Conservation (phyloP, 2,797 vertebrate species). For the Decapterus maruadsi region DNA sequence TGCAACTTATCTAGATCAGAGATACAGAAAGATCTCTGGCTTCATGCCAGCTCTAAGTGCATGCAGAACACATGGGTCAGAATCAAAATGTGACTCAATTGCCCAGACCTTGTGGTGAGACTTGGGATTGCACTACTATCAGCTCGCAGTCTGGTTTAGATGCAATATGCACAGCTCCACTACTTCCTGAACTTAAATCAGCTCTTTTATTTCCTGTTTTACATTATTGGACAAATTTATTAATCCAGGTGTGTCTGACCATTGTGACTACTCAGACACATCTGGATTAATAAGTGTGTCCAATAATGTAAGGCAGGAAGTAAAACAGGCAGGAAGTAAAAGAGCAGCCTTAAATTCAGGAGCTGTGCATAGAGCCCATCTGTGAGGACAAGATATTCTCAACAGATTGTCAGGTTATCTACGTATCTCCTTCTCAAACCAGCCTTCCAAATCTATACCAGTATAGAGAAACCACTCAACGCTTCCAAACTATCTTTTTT, state of each 20-base stretch:
- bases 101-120: background rate
- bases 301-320: no score
- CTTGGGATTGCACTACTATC: background rate
- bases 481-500: background rate
- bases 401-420: background rate
- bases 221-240: no score
- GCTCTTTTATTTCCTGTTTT: no score
- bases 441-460: background rate
- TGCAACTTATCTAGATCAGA: background rate
- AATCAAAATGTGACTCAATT: background rate
- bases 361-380: no score
- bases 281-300: no score
- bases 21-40: background rate
- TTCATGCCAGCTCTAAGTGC: background rate
- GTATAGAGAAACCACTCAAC: no score
- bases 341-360: no score
- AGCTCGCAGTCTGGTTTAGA: background rate
- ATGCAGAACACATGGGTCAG: background rate
- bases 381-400: background rate
- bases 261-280: no score
- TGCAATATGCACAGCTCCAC: no score
- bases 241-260: no score
- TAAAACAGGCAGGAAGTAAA: no score
- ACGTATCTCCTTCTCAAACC: background rate
- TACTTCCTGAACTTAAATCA: no score